A percentile compares a stretch with the other conserved stretches of the same genome.
phyloP scores from a whole-genome alignment of 2,888 invertebrate species.

The Lomographa bimaculata region DNA sequence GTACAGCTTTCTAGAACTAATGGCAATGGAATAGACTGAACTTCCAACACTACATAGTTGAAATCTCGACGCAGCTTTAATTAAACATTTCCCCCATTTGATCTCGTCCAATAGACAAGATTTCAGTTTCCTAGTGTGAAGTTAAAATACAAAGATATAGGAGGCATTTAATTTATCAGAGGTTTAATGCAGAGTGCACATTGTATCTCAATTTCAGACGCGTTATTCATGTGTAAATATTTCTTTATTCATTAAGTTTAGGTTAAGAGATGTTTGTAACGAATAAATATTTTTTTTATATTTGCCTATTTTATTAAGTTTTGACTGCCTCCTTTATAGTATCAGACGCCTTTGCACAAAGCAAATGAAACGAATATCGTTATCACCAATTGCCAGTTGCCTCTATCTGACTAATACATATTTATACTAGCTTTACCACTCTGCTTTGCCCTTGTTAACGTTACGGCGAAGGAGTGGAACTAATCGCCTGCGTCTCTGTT shows the following conservation, averaged over 20 bases:
- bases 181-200: conserved; percentile 32
- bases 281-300: conserved; percentile 46
- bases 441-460: too few relatives aligned
- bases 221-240: conserved; percentile 72
- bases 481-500: too few relatives aligned
- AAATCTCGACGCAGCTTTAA: conserved; percentile 47
- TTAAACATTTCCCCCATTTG: conserved; percentile 35
- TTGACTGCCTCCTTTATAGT: too few relatives aligned
- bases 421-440: too few relatives aligned
- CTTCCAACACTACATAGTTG: conserved; percentile 18
- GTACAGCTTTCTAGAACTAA: conserved; percentile 68
- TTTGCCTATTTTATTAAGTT: conserved; percentile 28
- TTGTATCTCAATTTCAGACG: conserved; percentile 34
- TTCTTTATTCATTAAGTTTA: conserved; percentile 61
- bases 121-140: conserved; percentile 26
- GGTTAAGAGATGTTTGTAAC: conserved; percentile 55
- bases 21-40: conserved; percentile 76
- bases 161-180: conserved; percentile 53
- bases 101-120: conserved; percentile 37
- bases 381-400: too few relatives aligned
- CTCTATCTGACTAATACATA: too few relatives aligned
- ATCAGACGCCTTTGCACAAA: too few relatives aligned
- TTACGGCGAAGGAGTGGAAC: too few relatives aligned
- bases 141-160: conserved; percentile 47
- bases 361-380: too few relatives aligned